Evolutionary conservation across 2,888 invertebrate species (phyloP), one percentile per base, ranked within the genome.

Genomic region (Mythimna impura): DNA sequence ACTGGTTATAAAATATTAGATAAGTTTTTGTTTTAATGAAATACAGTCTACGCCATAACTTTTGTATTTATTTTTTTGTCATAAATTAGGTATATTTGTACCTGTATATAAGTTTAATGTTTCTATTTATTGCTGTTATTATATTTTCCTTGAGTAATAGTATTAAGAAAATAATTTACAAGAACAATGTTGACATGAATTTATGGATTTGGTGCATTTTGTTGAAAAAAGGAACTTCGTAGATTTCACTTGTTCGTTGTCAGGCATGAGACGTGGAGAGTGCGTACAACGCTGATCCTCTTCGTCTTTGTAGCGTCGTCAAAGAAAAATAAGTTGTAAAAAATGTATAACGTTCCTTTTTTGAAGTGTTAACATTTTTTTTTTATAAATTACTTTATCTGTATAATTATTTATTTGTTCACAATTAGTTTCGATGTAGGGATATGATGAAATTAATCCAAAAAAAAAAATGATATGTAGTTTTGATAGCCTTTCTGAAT

Each of bases 271-370:
- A 78, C 83, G 78, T 69, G 71, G 66, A 70, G 67, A 85, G 86
- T 87, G 85, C 89, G 87, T 88, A 81, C 83, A 86, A 76, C 80
- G 87, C 87, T 91, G 89, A 91, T 92, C 91, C 90, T 89, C 88
- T 88, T 87, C 86, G 85, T 81, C 87, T 84, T 43, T 61, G 90
- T 89, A 92, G 75, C 76, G 91, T 87, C 79, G 57, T 87, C 90
- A 91, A 57, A 87, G 73, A 80, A 75, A 66, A 52, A 71, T 36
- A 0, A 22, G n/a, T 30, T 25, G 14, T n/a, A 34, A 52, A 30
- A 36, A 43, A 67, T 40, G 9, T 62, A 63, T 62, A 47, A 3
- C 10, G 10, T 25, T 60, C 17, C n/a, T 25, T 43, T 60, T 60
- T 71, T 62, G 43, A 30, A 22, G 40, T 66, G 14, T 43, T 58